phyloP scores from a whole-genome alignment of 2,113 vertebrate species.

The Nanorana parkeri region DNA sequence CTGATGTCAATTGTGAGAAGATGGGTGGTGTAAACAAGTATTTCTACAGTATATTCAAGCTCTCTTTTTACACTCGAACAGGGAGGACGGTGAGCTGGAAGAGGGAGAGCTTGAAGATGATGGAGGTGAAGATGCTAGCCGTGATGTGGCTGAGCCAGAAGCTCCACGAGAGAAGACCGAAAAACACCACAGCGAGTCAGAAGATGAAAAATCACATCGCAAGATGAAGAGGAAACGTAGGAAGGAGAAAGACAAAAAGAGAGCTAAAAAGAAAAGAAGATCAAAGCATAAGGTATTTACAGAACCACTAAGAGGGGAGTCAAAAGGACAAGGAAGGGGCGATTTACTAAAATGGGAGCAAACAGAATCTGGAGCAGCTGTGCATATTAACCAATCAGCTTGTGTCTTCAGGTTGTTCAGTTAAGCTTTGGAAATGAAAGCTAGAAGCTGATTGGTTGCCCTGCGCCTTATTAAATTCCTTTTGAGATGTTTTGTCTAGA shows the following conservation, averaged over 20 bases:
- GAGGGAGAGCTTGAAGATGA: conserved; percentile 93
- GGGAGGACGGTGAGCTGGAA: conserved; percentile 93
- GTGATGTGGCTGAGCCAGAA: conserved; percentile 61
- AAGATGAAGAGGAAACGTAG: conserved; percentile 89
- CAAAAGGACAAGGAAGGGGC: no score
- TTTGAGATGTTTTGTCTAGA: no score
- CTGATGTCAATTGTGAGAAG: no score
- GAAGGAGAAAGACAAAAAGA: conserved; percentile 87
- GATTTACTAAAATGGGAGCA: no score
- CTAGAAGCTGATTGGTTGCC: no score
- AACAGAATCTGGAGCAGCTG: no score
- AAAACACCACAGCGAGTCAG: conserved; percentile 81
- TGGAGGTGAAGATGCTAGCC: conserved; percentile 76
- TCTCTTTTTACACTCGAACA: conserved; percentile 55
- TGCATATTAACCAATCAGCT: no score
- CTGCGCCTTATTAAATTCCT: no score
- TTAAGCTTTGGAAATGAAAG: no score
- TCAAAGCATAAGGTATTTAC: conserved; percentile 89
- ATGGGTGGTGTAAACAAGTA: no score
- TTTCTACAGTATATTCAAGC: conserved; percentile 9
- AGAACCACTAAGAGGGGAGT: no score
- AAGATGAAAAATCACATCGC: conserved; percentile 85
- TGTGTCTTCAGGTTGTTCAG: no score
- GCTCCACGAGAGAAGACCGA: conserved; percentile 79
- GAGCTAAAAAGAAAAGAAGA: conserved; percentile 85